Evolutionary conservation across 2,888 invertebrate species (phyloP).

Genomic region (Abscondita cerata): DNA sequence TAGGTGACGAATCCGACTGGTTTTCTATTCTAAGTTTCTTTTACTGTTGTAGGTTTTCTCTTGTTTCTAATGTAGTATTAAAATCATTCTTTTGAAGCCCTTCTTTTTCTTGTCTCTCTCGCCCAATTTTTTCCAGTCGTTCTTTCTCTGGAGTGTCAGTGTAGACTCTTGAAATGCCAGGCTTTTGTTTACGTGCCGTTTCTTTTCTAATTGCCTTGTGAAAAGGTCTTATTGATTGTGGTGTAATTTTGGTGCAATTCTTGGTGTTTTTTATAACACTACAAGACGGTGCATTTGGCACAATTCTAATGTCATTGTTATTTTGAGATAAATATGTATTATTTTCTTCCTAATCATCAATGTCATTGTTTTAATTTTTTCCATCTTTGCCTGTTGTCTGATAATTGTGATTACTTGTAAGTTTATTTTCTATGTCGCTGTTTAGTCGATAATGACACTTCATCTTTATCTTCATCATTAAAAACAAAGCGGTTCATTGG

Average conservation of each 20-base stretch:
- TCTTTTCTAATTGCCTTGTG: neutral
- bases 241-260: neutral
- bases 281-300: neutral
- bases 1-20: too few species aligned
- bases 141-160: neutral
- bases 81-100: neutral
- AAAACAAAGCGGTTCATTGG: slow-evolving; percentile 1
- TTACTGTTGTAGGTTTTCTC: too few species aligned
- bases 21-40: too few species aligned
- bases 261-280: neutral
- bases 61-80: too few species aligned
- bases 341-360: neutral
- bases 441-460: neutral
- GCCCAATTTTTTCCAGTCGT: neutral
- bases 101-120: neutral
- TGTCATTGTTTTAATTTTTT: neutral
- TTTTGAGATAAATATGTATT: neutral
- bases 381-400: neutral
- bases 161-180: neutral
- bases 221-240: neutral
- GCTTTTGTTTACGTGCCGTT: neutral
- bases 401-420: neutral
- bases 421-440: neutral
- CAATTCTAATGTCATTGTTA: neutral
- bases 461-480: neutral